Evolutionary conservation across 2,113 vertebrate species (phyloP).

Genomic region (Camelus bactrianus): DNA sequence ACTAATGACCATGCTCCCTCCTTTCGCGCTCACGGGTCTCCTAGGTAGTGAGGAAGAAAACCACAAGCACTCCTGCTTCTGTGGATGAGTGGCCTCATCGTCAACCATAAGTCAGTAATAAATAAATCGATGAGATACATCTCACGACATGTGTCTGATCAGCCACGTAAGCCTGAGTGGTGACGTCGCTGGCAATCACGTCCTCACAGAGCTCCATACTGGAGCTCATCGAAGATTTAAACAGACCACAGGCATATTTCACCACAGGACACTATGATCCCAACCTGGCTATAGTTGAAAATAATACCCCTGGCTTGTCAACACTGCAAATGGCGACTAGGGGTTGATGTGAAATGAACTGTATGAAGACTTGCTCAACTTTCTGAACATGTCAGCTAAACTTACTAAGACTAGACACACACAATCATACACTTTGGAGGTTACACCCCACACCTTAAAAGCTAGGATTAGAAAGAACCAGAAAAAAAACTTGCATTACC

Average conservation of each 20-base stretch:
- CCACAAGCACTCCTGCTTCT: not conserved
- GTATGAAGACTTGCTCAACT: not conserved
- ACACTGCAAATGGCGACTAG: not conserved
- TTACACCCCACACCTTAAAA: not conserved
- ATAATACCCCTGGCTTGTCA: not conserved
- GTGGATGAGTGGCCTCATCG: not conserved
- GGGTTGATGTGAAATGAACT: not conserved
- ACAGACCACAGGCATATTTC: not conserved
- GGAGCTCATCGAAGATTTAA: not conserved
- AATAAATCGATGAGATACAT: not conserved
- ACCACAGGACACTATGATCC: not conserved
- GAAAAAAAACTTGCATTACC: not conserved
- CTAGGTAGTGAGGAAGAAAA: not conserved
- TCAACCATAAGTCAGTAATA: not conserved
- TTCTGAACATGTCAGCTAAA: not conserved
- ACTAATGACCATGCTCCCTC: not conserved
- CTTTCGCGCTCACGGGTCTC: not conserved
- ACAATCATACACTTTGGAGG: not conserved
- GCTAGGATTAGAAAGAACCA: not conserved
- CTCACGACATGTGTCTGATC: not conserved
- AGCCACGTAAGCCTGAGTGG: not conserved
- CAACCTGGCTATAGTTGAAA: not conserved
- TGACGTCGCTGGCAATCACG: not conserved
- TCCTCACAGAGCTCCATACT: not conserved
- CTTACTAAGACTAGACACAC: not conserved